phyloP scores from a whole-genome alignment of 2,113 vertebrate genomes.

The Megalops atlanticus region DNA sequence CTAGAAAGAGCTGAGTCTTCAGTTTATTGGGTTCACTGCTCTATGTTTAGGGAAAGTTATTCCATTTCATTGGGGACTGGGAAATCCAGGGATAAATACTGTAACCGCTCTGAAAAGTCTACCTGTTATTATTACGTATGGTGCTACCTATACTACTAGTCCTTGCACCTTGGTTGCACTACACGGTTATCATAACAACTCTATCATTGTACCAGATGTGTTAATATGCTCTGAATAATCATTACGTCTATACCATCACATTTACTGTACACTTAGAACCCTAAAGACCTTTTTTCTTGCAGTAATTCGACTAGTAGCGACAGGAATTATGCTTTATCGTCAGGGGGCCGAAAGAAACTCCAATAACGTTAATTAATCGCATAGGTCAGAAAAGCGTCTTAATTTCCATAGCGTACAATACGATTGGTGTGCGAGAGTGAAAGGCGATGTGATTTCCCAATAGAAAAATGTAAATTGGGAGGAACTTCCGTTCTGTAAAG shows the following conservation, averaged over 20 bases:
- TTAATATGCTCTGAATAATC: background rate
- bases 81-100: too few relatives aligned
- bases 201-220: background rate
- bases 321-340: background rate
- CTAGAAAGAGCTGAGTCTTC: too few relatives aligned
- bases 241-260: background rate
- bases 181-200: too few relatives aligned
- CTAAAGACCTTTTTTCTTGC: background rate
- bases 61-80: too few relatives aligned
- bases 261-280: background rate
- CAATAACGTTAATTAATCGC: slow-evolving; percentile 27
- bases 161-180: too few relatives aligned
- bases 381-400: slow-evolving; percentile 18
- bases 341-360: background rate
- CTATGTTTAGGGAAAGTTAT: too few relatives aligned
- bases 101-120: too few relatives aligned
- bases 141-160: too few relatives aligned
- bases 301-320: background rate
- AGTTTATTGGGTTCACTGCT: too few relatives aligned
- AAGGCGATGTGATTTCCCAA: background rate
- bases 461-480: background rate
- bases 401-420: slow-evolving; percentile 13
- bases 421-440: slow-evolving; percentile 10
- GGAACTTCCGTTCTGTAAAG: slow-evolving; percentile 26
- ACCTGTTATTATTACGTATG: too few relatives aligned